phyloP scores from a whole-genome alignment of 2,113 vertebrate species.

The Pagrus major region DNA sequence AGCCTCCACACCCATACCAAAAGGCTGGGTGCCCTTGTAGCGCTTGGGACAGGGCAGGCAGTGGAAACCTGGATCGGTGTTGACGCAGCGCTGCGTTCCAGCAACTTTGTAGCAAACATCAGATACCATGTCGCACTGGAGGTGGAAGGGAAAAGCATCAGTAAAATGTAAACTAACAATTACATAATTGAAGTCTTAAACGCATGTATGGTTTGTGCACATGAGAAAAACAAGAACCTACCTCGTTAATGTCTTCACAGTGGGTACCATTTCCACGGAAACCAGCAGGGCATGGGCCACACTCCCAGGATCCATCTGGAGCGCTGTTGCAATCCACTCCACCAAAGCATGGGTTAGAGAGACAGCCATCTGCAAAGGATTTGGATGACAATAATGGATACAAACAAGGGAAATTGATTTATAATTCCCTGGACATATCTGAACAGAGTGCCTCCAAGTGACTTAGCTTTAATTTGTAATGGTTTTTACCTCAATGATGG shows the following conservation, averaged over 20 bases:
- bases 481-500: not conserved
- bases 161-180: not conserved
- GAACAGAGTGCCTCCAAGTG: not conserved
- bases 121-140: constrained; percentile 91
- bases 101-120: constrained; percentile 92
- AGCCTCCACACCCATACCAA: constrained; percentile 90
- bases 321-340: constrained; percentile 93
- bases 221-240: constrained; percentile 62
- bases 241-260: constrained; percentile 97
- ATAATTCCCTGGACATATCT: not conserved
- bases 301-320: constrained; percentile 96
- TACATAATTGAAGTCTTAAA: not conserved
- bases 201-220: not conserved
- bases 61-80: constrained; percentile 96
- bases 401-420: constrained; percentile 19
- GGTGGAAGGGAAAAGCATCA: constrained; percentile 1
- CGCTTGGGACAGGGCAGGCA: constrained; percentile 95
- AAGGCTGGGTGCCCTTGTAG: constrained; percentile 95
- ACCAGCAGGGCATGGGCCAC: constrained; percentile 92
- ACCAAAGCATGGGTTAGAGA: constrained; percentile 96
- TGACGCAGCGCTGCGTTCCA: constrained; percentile 90
- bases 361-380: constrained; percentile 89
- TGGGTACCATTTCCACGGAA: constrained; percentile 93
- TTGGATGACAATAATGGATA: constrained; percentile 25
- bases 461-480: constrained; percentile 11